Evolutionary conservation across 1,140 invertebrate species (phyloP).

Genomic region (Heliconius eleuchia): DNA sequence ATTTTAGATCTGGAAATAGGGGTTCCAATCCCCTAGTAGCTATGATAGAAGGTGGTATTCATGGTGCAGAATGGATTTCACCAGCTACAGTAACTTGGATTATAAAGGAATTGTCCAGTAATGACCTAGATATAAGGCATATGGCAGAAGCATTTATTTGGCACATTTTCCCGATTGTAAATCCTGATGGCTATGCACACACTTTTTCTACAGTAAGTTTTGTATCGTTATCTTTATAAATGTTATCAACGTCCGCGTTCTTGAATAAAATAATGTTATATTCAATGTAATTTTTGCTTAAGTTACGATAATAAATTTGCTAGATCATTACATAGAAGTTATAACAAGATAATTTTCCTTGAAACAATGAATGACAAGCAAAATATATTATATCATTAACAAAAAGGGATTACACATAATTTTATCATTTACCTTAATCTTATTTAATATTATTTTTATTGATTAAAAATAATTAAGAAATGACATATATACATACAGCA

Average conservation of each 20-base stretch:
- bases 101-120: slow-evolving; percentile 50
- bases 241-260: not conserved
- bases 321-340: not conserved
- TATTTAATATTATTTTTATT: no score
- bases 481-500: no score
- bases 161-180: slow-evolving; percentile 49
- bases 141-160: slow-evolving; percentile 49
- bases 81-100: slow-evolving; percentile 49
- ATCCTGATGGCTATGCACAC: slow-evolving; percentile 48
- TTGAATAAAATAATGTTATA: no score
- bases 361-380: not conserved
- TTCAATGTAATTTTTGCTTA: no score
- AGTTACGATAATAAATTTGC: not conserved
- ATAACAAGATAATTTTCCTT: not conserved
- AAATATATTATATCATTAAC: not conserved
- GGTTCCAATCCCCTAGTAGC: slow-evolving; percentile 41
- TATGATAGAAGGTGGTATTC: slow-evolving; percentile 46
- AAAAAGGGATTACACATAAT: not conserved
- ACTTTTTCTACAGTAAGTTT: slow-evolving; percentile 47
- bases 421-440: no score
- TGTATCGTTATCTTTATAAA: not conserved
- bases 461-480: no score
- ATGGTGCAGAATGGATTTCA: slow-evolving; percentile 52
- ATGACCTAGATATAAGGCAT: slow-evolving; percentile 39
- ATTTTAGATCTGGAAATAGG: slow-evolving; percentile 38